Evolutionary conservation across 1,140 invertebrate genomes (phyloP).

Genomic region (Kradibia gibbosae): DNA sequence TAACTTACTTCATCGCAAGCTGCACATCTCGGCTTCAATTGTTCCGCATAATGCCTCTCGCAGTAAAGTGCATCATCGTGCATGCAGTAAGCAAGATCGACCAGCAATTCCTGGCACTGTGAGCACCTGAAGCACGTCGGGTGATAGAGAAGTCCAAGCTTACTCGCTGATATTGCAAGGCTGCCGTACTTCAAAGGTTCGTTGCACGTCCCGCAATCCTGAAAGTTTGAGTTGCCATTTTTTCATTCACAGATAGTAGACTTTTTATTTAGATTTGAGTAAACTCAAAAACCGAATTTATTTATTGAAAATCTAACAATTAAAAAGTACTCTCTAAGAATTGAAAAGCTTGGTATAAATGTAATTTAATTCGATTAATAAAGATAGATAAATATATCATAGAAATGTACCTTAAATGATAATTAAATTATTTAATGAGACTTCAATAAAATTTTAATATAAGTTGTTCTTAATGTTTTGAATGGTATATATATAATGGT

Average conservation of each 20-base stretch:
- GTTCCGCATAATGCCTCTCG: constrained; percentile 94
- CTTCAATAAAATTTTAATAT: too few species aligned
- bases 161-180: constrained; percentile 81
- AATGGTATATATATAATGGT: too few species aligned
- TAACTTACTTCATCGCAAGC: constrained; percentile 94
- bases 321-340: too few species aligned
- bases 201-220: constrained; percentile 79
- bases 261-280: not conserved
- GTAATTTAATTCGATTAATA: too few species aligned
- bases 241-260: not conserved
- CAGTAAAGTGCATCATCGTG: constrained; percentile 90
- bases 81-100: constrained; percentile 94
- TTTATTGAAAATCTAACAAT: too few species aligned
- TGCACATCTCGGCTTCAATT: constrained; percentile 91
- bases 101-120: constrained; percentile 88
- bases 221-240: not conserved
- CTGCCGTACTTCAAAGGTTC: constrained; percentile 77
- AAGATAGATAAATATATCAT: too few species aligned
- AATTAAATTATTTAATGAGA: too few species aligned
- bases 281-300: too few species aligned
- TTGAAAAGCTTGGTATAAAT: too few species aligned
- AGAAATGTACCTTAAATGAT: too few species aligned
- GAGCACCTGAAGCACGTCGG: constrained; percentile 90
- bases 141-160: constrained; percentile 85
- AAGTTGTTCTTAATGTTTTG: too few species aligned